These are phyloP conservation scores for Ctenomys sociabilis DNA, from an alignment of 2,113 vertebrate genomes.

Conservation along the genomic window DNA sequence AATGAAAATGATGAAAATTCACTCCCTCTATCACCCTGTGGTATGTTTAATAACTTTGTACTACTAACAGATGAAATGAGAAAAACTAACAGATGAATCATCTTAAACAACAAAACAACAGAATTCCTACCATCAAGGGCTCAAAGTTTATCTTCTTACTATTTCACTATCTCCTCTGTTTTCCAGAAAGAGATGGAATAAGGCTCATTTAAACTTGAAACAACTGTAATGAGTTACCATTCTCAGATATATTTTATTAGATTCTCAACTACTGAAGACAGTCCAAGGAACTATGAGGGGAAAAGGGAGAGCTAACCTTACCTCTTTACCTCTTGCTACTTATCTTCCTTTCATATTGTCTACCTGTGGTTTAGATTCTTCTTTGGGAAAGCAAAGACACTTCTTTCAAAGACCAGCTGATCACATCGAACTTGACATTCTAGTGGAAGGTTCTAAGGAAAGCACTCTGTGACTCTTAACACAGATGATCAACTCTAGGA, in stretches of 20 bases:
- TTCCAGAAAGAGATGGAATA: background rate
- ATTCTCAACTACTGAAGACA: background rate
- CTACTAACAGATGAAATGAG: background rate
- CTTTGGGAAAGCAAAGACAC: background rate
- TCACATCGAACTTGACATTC: background rate
- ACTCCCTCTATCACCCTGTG: background rate
- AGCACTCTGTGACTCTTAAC: background rate
- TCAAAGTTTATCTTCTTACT: background rate
- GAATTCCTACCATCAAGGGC: background rate
- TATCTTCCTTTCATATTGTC: background rate
- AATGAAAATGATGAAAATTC: background rate
- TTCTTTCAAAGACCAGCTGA: background rate
- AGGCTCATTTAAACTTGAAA: conserved; percentile 12
- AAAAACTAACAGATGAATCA: background rate
- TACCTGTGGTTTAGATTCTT: background rate
- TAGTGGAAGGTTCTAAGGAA: background rate
- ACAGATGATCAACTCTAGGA: background rate
- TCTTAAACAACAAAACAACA: background rate
- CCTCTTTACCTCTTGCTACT: background rate
- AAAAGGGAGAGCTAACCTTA: background rate
- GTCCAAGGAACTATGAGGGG: background rate
- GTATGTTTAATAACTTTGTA: background rate
- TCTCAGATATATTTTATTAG: conserved; percentile 4
- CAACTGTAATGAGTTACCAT: conserved; percentile 29
- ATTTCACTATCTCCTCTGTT: background rate